These are phyloP conservation scores for Tupaia chinensis DNA, from an alignment of 2,113 vertebrate species.

Conservation along the genomic window DNA sequence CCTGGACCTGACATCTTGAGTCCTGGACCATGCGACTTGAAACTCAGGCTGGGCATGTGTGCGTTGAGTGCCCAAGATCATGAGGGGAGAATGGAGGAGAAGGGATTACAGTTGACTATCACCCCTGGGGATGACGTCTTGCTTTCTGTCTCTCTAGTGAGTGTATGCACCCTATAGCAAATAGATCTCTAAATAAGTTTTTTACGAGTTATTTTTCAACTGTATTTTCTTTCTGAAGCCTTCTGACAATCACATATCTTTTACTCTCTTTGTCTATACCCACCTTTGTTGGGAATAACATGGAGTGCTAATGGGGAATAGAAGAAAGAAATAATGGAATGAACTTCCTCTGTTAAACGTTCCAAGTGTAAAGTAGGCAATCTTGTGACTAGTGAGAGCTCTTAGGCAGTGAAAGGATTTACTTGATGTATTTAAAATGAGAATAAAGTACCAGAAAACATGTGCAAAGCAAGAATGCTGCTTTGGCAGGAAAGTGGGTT, in stretches of 20 bases:
- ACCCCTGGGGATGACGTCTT: no score
- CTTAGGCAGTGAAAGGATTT: background rate
- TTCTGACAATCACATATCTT: background rate
- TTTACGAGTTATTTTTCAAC: background rate
- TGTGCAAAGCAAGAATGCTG: background rate
- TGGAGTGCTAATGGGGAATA: background rate
- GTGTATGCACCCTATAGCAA: no score
- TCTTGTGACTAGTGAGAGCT: background rate
- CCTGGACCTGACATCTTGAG: no score
- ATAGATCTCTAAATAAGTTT: no score
- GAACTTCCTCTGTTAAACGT: background rate
- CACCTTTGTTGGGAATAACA: background rate
- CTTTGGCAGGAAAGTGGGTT: background rate
- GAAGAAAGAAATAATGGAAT: background rate
- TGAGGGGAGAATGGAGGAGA: no score
- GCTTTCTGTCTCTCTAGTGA: no score
- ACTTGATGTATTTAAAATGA: background rate
- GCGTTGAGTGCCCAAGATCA: no score
- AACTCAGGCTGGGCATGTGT: no score
- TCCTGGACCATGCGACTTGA: no score
- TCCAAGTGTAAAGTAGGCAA: slow-evolving; percentile 1
- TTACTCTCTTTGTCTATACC: background rate
- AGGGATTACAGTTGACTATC: no score
- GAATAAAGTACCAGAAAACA: background rate
- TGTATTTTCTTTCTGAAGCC: background rate